phyloP scores from a whole-genome alignment of 2,797 vertebrate genomes.

The Enteromius thamalakanensis region DNA sequence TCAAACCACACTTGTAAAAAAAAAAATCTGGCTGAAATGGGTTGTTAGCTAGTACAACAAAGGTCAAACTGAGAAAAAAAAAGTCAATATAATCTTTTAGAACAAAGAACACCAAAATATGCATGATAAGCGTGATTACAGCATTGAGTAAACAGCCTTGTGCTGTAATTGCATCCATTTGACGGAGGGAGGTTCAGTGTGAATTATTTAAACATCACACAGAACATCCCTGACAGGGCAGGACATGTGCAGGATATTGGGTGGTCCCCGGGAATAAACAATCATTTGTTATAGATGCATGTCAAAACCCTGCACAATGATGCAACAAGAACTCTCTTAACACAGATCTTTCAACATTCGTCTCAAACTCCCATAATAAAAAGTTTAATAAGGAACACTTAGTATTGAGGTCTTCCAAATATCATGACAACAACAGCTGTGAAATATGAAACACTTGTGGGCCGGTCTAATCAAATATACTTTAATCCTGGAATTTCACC shows the following conservation, averaged over 20 bases:
- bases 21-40: constrained; percentile 19
- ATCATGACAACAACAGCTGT: background rate
- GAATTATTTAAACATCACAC: constrained; percentile 23
- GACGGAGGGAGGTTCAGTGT: constrained; percentile 19
- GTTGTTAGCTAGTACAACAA: constrained; percentile 23
- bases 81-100: constrained; percentile 6
- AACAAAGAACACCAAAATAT: constrained; percentile 29
- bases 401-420: background rate
- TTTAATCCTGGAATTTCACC: background rate
- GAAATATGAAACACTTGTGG: constrained; percentile 3
- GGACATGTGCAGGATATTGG: constrained; percentile 26
- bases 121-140: constrained; percentile 9
- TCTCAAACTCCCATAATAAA: background rate
- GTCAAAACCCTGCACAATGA: constrained; percentile 4
- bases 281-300: constrained; percentile 71
- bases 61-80: constrained; percentile 34
- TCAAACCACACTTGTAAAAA: constrained; percentile 21
- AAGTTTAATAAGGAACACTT: too few species aligned
- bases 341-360: background rate
- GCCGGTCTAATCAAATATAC: background rate
- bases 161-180: constrained; percentile 8
- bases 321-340: constrained; percentile 5
- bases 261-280: constrained; percentile 64
- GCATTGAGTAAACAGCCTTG: constrained; percentile 18
- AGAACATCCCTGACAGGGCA: constrained; percentile 4